phyloP scores from a whole-genome alignment of 1,140 invertebrate genomes.

The Lepidurus couesii region DNA sequence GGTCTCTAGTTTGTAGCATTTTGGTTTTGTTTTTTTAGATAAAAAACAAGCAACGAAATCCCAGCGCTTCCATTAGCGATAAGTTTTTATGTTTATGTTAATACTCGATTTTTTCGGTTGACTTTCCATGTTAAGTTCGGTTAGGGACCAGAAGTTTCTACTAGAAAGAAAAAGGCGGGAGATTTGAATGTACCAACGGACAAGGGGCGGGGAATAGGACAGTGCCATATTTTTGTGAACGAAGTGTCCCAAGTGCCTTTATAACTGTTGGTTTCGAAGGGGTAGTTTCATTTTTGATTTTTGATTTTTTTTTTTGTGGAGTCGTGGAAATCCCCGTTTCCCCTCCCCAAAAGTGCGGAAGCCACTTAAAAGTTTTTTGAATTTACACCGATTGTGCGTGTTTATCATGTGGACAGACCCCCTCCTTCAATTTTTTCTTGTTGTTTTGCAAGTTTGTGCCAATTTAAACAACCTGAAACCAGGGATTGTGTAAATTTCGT shows the following conservation, averaged over 20 bases:
- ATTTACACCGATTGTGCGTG: neutral
- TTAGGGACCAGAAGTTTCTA: constrained; percentile 3
- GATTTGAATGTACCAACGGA: neutral
- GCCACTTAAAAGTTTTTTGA: neutral
- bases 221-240: constrained; percentile 21
- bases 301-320: neutral
- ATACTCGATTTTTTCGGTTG: neutral
- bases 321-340: neutral
- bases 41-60: constrained; percentile 10
- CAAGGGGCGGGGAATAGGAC: neutral
- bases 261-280: neutral
- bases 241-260: constrained; percentile 12
- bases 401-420: neutral
- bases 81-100: constrained; percentile 14
- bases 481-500: constrained; percentile 4
- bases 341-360: constrained; percentile 3
- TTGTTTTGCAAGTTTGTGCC: constrained; percentile 8
- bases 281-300: neutral
- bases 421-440: neutral
- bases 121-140: neutral
- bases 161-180: neutral
- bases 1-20: neutral
- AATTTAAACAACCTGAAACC: constrained; percentile 11
- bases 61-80: constrained; percentile 18
- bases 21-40: neutral